These are phyloP conservation scores for Ictalurus furcatus DNA, from an alignment of 2,113 vertebrate genomes.

Conservation along the genomic window DNA sequence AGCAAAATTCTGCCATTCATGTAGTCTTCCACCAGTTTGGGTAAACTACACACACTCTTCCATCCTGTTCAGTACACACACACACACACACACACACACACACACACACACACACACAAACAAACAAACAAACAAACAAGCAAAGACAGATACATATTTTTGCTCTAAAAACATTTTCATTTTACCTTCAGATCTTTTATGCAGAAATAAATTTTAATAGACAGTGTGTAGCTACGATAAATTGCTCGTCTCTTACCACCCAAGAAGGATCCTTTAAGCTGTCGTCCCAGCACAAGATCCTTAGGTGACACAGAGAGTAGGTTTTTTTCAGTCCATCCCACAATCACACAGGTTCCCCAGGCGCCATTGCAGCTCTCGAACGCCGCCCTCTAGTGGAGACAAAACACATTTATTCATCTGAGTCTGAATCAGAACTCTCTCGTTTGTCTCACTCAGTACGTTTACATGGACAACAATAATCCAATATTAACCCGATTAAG, in stretches of 20 bases:
- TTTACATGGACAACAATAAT: too few relatives aligned
- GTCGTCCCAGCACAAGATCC: constrained; percentile 76
- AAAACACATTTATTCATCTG: not conserved
- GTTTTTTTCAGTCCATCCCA: constrained; percentile 73
- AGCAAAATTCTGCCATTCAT: constrained; percentile 72
- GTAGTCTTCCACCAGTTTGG: constrained; percentile 75
- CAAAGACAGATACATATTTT: too few relatives aligned
- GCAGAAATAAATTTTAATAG: not conserved
- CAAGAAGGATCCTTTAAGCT: constrained; percentile 78
- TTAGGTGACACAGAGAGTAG: constrained; percentile 67
- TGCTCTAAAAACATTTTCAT: not conserved
- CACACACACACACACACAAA: too few relatives aligned
- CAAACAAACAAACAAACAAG: too few relatives aligned
- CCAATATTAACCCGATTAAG: too few relatives aligned
- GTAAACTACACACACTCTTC: constrained; percentile 59
- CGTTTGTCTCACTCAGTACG: not conserved
- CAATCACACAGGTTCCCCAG: constrained; percentile 76
- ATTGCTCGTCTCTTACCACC: constrained; percentile 71
- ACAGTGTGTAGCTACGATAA: too few relatives aligned
- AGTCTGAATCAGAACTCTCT: not conserved
- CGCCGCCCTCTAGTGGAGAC: constrained; percentile 68
- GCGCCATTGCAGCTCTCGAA: constrained; percentile 70
- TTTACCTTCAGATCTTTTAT: not conserved
- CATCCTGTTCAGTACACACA: constrained; percentile 33
- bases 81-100: too few relatives aligned